Evolutionary conservation across 2,888 invertebrate species (phyloP), one percentile per base, ranked within the genome.

Genomic region (Coremacera marginata): DNA sequence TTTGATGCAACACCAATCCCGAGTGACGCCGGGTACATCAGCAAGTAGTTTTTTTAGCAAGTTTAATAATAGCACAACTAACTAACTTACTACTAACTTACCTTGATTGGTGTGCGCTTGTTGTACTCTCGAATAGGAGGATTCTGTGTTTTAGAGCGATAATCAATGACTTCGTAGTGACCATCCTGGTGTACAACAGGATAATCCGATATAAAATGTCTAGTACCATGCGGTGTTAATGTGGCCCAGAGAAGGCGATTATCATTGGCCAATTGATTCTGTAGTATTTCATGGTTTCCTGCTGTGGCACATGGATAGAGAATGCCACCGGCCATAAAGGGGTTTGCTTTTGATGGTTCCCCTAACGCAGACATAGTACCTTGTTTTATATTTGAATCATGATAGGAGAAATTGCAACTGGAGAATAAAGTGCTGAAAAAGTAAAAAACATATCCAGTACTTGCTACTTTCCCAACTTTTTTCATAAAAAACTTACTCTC

Each of bases 231-330:
- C 0, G 95, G 95, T 0, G 95, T 95, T 11, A 96, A 89, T 0
- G 96, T 95, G 0, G 96, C 96, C 96, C 96, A 96, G 65, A 95
- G 91, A 2, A 94, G 92, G 8, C 94, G 91, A 4, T 93, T 93
- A 85, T 94, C 94, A 16, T 93, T 91, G 25, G 92, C 91, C 19
- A 92, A 89, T 70, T 89, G 89, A 77, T 88, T 88, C 79, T 89
- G 89, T 52, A 89, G 80, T 49, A 88, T 84, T 79, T 90, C 90
- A 14, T 90, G 86, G 82, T 91, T 91, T 80, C 90, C 91, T n/a
- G 84, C 83, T 34, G 91, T 85, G 52, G 91, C 87, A 79, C 91
- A 90, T 1, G 92, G 92, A 87, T 92, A 92, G 3, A 92, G 88
- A 44, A 92, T 91, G 0, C 92, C 91, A 76, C 92, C 93, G 73